Base-by-base conservation (phyloP, 2,888 invertebrate species). In the Pachymerium ferrugineum region DNA sequence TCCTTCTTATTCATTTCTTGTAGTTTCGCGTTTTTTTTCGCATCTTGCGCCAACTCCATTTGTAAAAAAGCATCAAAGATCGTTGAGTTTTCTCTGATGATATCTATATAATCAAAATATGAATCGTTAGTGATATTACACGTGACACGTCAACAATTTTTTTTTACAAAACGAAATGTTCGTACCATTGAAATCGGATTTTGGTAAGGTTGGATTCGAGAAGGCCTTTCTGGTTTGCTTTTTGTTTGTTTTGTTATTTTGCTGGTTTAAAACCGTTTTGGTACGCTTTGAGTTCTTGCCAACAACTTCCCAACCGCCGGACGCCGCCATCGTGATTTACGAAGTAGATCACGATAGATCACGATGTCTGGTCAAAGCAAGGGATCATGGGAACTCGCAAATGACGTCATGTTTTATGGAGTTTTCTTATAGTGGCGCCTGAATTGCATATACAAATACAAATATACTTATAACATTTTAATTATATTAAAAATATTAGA, bases 11-110 rank as follows among this genome's bases (percentile, higher is more conserved):
- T 42, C 5, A 8, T 42, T 42, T 42, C 42, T 16, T 5, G 6
- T 14, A 8, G 3, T 42, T 42, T 42, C 5, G 42, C 42, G 3
- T 3, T 14, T 42, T 42, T 33, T 12, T 33, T 33, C 33, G 33
- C n/a, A 69, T 76, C 30, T 10, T 74, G 69, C 8, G 72, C 74
- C 28, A 38, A 68, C 38, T 76, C 76, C 25, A 75, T 72, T 16
- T 77, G 76, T 35, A 74, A 25, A n/a, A 77, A 74, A 10, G 74
- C 74, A 47, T 70, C 35, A 16, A 74, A 77, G 16, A 74, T 33
- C 16, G 76, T 76, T 29, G 72, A 67, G 30, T 70, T 74, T 70
- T 76, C 74, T n/a, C 68, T 54, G 12, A 77, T 75, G 14, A 74
- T 75, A 72, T 67, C 77, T 75, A 14, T 12, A 33, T 8, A 8